Conservation (phyloP, 1,140 invertebrate species). For the Trissolcus basalis region DNA sequence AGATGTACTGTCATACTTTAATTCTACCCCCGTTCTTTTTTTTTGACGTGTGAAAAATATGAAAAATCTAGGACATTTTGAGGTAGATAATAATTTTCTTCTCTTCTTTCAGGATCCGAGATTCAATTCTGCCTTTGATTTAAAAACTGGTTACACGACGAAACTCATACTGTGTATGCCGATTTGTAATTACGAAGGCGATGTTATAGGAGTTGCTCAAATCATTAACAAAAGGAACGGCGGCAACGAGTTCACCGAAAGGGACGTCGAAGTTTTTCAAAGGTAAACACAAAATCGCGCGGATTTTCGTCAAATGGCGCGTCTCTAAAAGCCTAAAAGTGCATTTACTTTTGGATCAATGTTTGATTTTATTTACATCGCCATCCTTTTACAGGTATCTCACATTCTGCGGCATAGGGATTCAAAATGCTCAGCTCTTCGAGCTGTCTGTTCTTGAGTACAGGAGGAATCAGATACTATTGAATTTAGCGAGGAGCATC, state of each 20-base stretch:
- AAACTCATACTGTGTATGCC: slow-evolving; percentile 94
- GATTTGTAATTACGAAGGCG: slow-evolving; percentile 95
- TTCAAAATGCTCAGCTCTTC: slow-evolving; percentile 97
- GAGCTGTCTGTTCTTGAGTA: slow-evolving; percentile 96
- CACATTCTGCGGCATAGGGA: slow-evolving; percentile 97
- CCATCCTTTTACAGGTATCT: slow-evolving; percentile 83
- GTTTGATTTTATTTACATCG: neutral
- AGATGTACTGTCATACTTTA: no score
- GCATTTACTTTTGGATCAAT: neutral
- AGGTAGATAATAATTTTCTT: no score
- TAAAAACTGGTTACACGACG: slow-evolving; percentile 94
- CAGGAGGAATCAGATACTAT: slow-evolving; percentile 88
- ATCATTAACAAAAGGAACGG: slow-evolving; percentile 97
- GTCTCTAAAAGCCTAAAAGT: neutral
- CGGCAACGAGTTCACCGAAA: slow-evolving; percentile 89
- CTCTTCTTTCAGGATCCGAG: slow-evolving; percentile 79
- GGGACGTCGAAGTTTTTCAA: slow-evolving; percentile 91
- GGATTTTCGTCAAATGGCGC: neutral
- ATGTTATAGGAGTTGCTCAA: slow-evolving; percentile 97
- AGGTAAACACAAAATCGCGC: slow-evolving; percentile 71
- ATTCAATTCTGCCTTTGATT: slow-evolving; percentile 95
- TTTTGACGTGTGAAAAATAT: neutral
- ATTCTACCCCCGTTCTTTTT: no score
- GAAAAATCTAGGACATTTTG: no score
- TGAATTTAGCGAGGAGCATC: slow-evolving; percentile 73